Conservation (phyloP, 1,140 invertebrate species). For the Druon quercuslanigerum region DNA sequence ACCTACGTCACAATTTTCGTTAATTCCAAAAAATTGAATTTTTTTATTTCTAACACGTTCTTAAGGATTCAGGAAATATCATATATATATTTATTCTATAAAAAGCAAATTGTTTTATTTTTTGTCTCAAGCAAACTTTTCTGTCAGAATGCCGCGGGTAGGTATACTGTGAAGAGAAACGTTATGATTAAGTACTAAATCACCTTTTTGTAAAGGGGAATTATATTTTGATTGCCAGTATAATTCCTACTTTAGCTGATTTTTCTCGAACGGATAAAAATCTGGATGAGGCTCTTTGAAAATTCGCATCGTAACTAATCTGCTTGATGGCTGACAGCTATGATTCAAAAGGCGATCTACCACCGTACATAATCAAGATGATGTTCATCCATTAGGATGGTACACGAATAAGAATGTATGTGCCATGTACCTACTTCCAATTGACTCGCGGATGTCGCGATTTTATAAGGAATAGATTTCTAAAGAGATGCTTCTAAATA, state of each 20-base stretch:
- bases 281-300: neutral
- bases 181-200: neutral
- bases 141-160: too few species aligned
- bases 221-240: conserved; percentile 13
- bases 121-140: too few species aligned
- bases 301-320: neutral
- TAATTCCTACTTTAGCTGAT: neutral
- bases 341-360: neutral
- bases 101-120: too few species aligned
- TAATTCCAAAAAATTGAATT: too few species aligned
- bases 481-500: neutral
- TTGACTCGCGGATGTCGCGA: conserved; percentile 10
- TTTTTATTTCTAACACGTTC: too few species aligned
- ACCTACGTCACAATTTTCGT: too few species aligned
- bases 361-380: neutral
- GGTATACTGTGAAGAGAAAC: too few species aligned
- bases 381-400: conserved; percentile 4
- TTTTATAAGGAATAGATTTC: conserved; percentile 9
- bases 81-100: too few species aligned
- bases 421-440: neutral
- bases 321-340: conserved; percentile 4
- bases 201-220: neutral
- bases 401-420: neutral
- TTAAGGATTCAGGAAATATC: too few species aligned
- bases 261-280: neutral